Evolutionary conservation across 1,140 invertebrate species (phyloP).

Genomic region (Neodiprion lecontei): DNA sequence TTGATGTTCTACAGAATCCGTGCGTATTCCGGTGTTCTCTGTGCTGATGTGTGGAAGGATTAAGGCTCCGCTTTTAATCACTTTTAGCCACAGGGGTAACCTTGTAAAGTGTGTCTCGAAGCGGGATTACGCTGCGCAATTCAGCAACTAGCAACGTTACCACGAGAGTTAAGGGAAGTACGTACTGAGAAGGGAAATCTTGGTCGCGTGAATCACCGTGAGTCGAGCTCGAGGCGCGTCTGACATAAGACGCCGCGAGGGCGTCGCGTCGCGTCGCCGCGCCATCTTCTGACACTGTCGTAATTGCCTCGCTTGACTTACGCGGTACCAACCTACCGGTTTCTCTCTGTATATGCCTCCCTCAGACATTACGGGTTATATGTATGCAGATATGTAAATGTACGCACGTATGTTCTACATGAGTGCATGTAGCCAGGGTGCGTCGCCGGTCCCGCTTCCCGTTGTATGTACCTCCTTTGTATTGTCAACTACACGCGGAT

Average conservation of each 20-base stretch:
- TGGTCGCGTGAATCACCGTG: background rate
- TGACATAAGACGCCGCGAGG: background rate
- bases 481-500: too few species aligned
- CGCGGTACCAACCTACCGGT: background rate
- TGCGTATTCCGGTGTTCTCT: too few species aligned
- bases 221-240: background rate
- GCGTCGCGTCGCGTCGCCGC: background rate
- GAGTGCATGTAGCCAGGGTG: background rate
- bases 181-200: background rate
- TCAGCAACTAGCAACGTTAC: too few species aligned
- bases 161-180: background rate
- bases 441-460: background rate
- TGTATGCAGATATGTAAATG: background rate
- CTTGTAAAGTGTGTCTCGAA: too few species aligned
- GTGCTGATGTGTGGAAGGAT: too few species aligned
- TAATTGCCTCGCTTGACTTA: constrained; percentile 5
- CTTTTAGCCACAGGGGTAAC: too few species aligned
- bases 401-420: background rate
- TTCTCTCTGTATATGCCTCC: background rate
- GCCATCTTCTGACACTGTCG: background rate
- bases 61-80: too few species aligned
- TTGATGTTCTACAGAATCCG: too few species aligned
- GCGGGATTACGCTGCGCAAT: too few species aligned
- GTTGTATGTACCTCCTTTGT: too few species aligned
- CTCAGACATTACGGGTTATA: background rate